Evolutionary conservation across 2,888 invertebrate species (phyloP), one percentile per base, ranked within the genome.

Genomic region (Synergus laeviventris): DNA sequence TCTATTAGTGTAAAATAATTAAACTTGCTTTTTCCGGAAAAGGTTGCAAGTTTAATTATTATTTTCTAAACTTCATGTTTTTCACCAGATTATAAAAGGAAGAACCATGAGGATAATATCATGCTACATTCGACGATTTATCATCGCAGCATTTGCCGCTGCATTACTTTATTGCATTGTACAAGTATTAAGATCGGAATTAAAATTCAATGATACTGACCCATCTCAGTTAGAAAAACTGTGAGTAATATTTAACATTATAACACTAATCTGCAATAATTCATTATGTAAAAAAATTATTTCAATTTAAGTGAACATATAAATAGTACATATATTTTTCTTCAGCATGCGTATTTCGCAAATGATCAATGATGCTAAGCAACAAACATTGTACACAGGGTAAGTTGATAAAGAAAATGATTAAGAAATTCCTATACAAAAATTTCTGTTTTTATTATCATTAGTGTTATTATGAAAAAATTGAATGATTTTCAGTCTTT

Each of bases 261-360:
- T 21, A 31, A 36, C 24, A 66, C 61, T 36, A 42, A 42, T 11
- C 14, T 24, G 2, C 59, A 31, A 38, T 16, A 11, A 66, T 14
- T 60, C 38, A 61, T 60, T 31, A 7, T 14, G 16, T 5, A 14
- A n/a, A 38, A n/a, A 56, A 61, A 42, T 12, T 39, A 62, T 24
- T 45, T 9, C 2, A 11, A 73, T 21, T 74, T 49, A 16, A 11
- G 36, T 74, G 42, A 62, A 59, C 12, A 21, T n/a, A 36, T 16
- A 74, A 31, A 18, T 12, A 18, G 12, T 16, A 31, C n/a, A n/a
- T 14, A 21, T 74, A 56, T 61, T 74, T 18, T 76, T 85, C 31
- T 86, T 39, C 79, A 90, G 90, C 75, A 81, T 87, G 75, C 87
- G 84, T 42, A 88, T 90, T 76, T 87, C 89, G 36, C 86, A 86